Evolutionary conservation across 2,113 vertebrate species (phyloP), one percentile per base, ranked within the genome.

Genomic region (Brevimyrus niger): DNA sequence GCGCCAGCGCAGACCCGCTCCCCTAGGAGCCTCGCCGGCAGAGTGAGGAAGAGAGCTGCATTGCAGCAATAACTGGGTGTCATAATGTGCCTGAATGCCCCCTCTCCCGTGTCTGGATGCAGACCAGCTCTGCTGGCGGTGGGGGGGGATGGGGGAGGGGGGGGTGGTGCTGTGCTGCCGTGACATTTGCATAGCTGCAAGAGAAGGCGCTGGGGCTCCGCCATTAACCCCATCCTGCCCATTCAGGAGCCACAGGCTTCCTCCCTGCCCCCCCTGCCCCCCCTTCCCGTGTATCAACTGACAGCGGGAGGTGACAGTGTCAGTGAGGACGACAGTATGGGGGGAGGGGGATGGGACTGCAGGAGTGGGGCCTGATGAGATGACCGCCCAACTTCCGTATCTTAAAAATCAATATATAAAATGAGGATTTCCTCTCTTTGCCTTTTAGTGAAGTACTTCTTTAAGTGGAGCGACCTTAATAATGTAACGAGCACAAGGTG

Each of bases 11-110:
- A n/a, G n/a, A n/a, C n/a, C n/a, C n/a, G n/a, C n/a, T n/a, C n/a
- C n/a, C n/a, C n/a, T n/a, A n/a, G n/a, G n/a, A n/a, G n/a, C n/a
- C n/a, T n/a, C n/a, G n/a, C n/a, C 42, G 53, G 27, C 38, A 27
- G 65, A n/a, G n/a, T 8, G 69, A 23, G 88, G 46, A 10, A 13
- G 21, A 21, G 51, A 82, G 42, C 85, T 42, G 86, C 65, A 86
- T 87, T 53, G 85, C 85, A 87, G 85, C 50, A 87, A 55, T 87
- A 87, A 87, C 44, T 87, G 17, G 48, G 85, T 86, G 50, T 53
- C 86, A 87, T 87, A 87, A 87, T 87, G 23, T 87, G 86, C 11
- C 48, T 35, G 11, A 53, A 50, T 87, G 27, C 27, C 48, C 50
- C 48, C 48, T 17, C n/a, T 51, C n/a, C 48, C 17, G 86, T 38